phyloP scores from a whole-genome alignment of 2,888 invertebrate species.

The Caenorhabditis sinica region DNA sequence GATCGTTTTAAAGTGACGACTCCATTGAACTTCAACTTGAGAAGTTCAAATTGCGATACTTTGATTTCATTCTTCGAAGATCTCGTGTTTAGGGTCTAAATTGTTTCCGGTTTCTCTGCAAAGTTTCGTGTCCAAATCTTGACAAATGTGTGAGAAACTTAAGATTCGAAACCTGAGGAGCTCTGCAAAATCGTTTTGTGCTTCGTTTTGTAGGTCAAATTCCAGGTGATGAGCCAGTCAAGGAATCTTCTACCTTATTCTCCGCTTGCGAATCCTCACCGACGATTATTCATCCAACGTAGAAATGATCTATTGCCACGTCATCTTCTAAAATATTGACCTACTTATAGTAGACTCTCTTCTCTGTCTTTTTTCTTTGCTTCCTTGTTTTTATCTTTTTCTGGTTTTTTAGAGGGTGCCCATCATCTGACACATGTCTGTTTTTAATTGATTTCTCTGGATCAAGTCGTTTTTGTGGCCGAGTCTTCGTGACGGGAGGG shows the following conservation, averaged over 20 bases:
- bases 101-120: not conserved
- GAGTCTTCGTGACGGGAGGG: slow-evolving; percentile 4
- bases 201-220: slow-evolving; percentile 15
- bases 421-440: slow-evolving; percentile 57
- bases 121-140: not conserved
- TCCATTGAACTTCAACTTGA: not conserved
- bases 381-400: slow-evolving; percentile 23
- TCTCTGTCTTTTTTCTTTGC: slow-evolving; percentile 15
- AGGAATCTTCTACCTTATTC: not conserved
- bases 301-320: slow-evolving; percentile 49
- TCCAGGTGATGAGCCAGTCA: slow-evolving; percentile 2
- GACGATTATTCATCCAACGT: slow-evolving; percentile 16
- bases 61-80: slow-evolving; percentile 1
- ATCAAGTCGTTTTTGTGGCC: slow-evolving; percentile 56
- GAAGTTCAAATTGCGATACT: slow-evolving; percentile 3
- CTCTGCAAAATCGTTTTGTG: slow-evolving; percentile 23
- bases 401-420: slow-evolving; percentile 10
- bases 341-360: slow-evolving; percentile 14
- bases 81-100: not conserved
- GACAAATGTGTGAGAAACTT: slow-evolving; percentile 24
- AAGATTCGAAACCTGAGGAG: slow-evolving; percentile 13
- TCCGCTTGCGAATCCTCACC: not conserved
- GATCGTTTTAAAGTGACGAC: slow-evolving; percentile 33
- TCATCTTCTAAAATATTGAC: slow-evolving; percentile 55
- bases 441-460: slow-evolving; percentile 58